Percentiles rank a stretch among this genome's conserved stretches.
phyloP scores from a whole-genome alignment of 1,140 invertebrate genomes.

The Drosophila prosaltans region DNA sequence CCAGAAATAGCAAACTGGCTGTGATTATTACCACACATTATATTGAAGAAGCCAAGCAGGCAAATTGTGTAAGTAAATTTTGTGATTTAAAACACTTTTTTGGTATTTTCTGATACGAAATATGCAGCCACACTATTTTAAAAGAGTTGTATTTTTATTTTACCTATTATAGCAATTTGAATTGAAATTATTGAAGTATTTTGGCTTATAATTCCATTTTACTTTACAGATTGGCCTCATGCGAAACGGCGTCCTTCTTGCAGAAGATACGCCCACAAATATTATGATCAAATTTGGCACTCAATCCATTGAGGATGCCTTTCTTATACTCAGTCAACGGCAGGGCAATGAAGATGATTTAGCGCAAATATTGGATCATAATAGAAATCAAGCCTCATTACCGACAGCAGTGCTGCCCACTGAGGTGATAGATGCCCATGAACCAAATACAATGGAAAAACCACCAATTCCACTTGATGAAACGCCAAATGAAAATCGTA shows the following conservation, averaged over 20 bases:
- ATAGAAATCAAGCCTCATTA: conserved; percentile 47
- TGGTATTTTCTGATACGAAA: background rate
- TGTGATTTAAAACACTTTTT: background rate
- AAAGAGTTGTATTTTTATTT: no score
- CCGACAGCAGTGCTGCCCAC: conserved; percentile 55
- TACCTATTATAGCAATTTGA: no score
- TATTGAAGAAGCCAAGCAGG: conserved; percentile 95
- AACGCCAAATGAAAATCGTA: conserved; percentile 61
- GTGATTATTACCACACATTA: conserved; percentile 97
- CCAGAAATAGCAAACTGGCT: conserved; percentile 87
- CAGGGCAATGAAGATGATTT: conserved; percentile 84
- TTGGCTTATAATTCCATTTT: background rate
- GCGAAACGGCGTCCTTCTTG: conserved; percentile 92
- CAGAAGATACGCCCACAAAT: conserved; percentile 91
- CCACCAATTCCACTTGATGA: conserved; percentile 57
- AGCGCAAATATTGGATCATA: conserved; percentile 55
- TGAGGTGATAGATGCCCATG: conserved; percentile 68
- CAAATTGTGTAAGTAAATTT: conserved; percentile 88
- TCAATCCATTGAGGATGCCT: conserved; percentile 89
- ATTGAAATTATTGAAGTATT: no score
- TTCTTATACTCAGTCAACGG: conserved; percentile 87
- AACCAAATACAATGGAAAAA: conserved; percentile 48
- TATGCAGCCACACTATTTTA: background rate
- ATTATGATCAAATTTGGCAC: conserved; percentile 87
- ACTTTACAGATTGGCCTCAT: conserved; percentile 92